Evolutionary conservation across 2,888 invertebrate genomes (phyloP).

Genomic region (Ditula angustiorana): DNA sequence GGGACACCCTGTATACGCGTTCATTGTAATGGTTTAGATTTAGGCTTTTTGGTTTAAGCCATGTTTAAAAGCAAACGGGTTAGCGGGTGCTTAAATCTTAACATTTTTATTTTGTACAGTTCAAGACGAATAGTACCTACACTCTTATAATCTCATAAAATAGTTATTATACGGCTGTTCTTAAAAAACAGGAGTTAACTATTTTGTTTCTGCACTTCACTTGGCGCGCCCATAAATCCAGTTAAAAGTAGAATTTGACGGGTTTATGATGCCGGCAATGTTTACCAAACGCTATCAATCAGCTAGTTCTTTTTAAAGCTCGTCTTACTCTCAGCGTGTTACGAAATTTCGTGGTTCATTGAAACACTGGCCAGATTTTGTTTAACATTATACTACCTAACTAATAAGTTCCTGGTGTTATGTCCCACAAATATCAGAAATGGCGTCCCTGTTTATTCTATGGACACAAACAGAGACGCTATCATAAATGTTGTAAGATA

Average conservation of each 20-base stretch:
- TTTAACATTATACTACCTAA: too few relatives aligned
- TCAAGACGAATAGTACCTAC: background rate
- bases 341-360: background rate
- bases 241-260: conserved; percentile 19
- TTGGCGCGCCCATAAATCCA: conserved; percentile 23
- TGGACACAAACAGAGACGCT: too few relatives aligned
- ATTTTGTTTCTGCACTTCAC: conserved; percentile 20
- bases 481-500: too few relatives aligned
- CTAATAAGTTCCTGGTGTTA: too few relatives aligned
- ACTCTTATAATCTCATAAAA: background rate
- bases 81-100: too few relatives aligned
- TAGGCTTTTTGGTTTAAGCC: too few relatives aligned
- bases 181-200: conserved; percentile 1
- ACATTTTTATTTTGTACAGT: background rate
- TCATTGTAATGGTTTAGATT: too few relatives aligned
- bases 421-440: too few relatives aligned
- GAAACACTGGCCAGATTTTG: background rate
- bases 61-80: too few relatives aligned
- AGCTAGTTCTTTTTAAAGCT: conserved; percentile 24
- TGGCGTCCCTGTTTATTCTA: too few relatives aligned
- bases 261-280: conserved; percentile 27
- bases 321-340: conserved; percentile 1
- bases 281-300: conserved; percentile 31
- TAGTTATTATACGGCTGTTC: background rate
- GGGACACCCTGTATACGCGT: too few relatives aligned